Base-by-base conservation (phyloP, 2,888 invertebrate genomes). In the Craniophora ligustri region DNA sequence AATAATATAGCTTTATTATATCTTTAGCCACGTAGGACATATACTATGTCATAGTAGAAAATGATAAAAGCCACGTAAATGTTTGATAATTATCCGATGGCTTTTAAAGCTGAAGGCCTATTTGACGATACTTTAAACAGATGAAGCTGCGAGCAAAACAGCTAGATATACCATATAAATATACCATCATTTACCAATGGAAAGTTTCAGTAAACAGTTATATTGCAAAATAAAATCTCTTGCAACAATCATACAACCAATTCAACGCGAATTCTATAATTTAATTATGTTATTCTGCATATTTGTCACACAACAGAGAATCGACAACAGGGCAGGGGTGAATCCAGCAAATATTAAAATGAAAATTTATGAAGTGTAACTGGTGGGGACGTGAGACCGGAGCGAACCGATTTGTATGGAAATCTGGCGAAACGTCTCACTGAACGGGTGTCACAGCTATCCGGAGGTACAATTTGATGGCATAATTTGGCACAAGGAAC, bases 361-460 rank as follows among this genome's bases (percentile, higher is more conserved):
- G 82, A 86, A 86, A 90, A 91, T 92, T 91, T 92, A 93, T 89
- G 90, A 89, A 86, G 85, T 90, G 90, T 86, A 86, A 88, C 87
- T 36, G 78, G 68, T 68, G 64, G 64, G 72, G 65, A 50, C 39
- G 50, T 49, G 30, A 56, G 79, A 78, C 85, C 89, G 90, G 86
- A 83, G 85, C 88, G 79, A 90, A 92, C 67, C 88, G 91, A 92
- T 93, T 93, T 91, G 89, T 91, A 93, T 92, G 92, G 89, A 91
- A 91, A 92, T 92, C 81, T 82, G 81, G 79, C 77, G 73, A 78
- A 82, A 84, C 75, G 81, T 84, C 86, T 86, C 87, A 80, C 77
- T 84, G 80, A 75, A 76, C 81, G 82, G 81, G 78, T 80, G 83
- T 63, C 59, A 39, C 45, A 69, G 80, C 72, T 78, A 82, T 81